phyloP scores from a whole-genome alignment of 2,797 vertebrate genomes.

The Alosa sapidissima region DNA sequence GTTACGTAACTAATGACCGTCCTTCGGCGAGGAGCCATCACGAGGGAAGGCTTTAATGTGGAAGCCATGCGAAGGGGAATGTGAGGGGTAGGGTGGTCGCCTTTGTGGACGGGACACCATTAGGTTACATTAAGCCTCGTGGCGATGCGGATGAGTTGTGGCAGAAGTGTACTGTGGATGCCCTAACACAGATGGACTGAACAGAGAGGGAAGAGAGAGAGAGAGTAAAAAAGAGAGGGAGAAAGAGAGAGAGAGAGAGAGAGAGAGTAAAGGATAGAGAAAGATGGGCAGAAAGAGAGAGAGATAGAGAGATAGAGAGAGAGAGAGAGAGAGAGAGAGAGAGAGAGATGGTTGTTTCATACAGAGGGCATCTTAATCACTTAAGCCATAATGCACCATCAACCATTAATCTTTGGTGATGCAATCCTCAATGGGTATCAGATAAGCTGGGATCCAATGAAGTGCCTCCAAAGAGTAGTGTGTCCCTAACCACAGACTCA shows the following conservation, averaged over 20 bases:
- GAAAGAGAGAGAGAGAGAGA: background rate
- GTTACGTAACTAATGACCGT: conserved; percentile 6
- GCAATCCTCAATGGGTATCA: conserved; percentile 55
- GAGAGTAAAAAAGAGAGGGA: background rate
- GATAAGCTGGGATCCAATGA: conserved; percentile 66
- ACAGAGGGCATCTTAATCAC: conserved; percentile 50
- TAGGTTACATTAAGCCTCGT: conserved; percentile 2
- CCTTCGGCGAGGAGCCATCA: background rate
- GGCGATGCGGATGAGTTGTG: background rate
- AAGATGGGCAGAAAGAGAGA: background rate
- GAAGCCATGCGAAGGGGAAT: background rate
- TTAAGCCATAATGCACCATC: conserved; percentile 58
- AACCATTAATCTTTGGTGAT: conserved; percentile 62
- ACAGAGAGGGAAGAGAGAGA: background rate
- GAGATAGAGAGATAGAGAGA: background rate
- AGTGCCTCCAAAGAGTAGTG: conserved; percentile 49
- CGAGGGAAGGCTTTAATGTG: conserved; percentile 8
- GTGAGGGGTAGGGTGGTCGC: background rate
- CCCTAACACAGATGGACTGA: conserved; percentile 15
- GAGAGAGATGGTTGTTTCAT: background rate
- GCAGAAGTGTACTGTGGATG: conserved; percentile 36
- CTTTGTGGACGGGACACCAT: background rate
- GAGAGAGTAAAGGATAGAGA: background rate
- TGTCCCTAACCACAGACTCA: background rate
- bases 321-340: background rate